Base-by-base conservation (phyloP, 2,113 vertebrate species). In the Carassius carassius region DNA sequence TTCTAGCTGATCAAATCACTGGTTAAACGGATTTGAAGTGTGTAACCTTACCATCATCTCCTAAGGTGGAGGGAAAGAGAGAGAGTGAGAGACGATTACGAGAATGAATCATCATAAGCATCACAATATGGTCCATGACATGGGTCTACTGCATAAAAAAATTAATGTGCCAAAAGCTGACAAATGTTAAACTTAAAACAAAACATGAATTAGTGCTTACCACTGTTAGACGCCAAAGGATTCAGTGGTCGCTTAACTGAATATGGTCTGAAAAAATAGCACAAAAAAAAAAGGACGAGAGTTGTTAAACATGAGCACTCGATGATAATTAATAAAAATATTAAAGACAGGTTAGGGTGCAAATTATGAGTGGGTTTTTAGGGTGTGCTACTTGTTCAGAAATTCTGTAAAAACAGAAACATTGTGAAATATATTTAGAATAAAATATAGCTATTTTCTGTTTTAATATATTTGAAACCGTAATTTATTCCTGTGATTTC, bases 231-330 rank as follows among this genome's bases (percentile, higher is more conserved):
- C 21, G 90, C 88, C 92, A 94, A 79, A 60, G 96, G 94, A 89
- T 90, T 92, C 29, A 96, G 92, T 37, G 98, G 98, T 58, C 96
- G 94, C 88, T 94, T 95, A 75, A 99, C 91, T 9, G 96, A 91
- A 76, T 94, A 95, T 16, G 98, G 97, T 88, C 98, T 99, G 90
- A 14, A 0, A 72, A 29, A 78, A 3, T 21, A 23, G 35, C 44
- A 49, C 16, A 19, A 19, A 67, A 67, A 17, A 35, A 44, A 41
- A 41, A 41, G 8, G 8, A 35, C 12, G 4, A 23, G 8, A 9
- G 8, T 41, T 78, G 21, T 76, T 10, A 69, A 23, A 14, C 14
- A 35, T 73, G 44, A 75, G 44, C 11, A 69, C 25, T 67, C 14
- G 29, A 17, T 69, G 29, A 17, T 69, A 35, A 32, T 69, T 7